phyloP scores from a whole-genome alignment of 2,888 invertebrate species.

The Lamellibrachia columna region DNA sequence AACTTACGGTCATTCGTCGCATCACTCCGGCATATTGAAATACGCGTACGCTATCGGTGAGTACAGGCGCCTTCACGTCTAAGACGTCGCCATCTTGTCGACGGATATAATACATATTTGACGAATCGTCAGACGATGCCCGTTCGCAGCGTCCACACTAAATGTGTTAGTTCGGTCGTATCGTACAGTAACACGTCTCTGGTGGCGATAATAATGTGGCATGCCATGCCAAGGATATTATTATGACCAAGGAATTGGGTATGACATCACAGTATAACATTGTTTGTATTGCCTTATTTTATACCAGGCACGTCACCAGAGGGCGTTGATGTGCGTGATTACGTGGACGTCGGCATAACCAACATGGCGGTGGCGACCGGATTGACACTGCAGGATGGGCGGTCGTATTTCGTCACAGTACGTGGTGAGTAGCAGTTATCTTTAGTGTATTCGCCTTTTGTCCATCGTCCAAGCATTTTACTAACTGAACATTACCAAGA shows the following conservation, averaged over 20 bases:
- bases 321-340: constrained; percentile 13
- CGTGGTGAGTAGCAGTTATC: not conserved
- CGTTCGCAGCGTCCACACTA: too few species aligned
- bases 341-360: constrained; percentile 18
- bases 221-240: too few species aligned
- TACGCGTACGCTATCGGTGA: not conserved
- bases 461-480: too few species aligned
- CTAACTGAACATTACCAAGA: too few species aligned
- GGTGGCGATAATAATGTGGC: not conserved
- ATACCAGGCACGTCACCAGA: constrained; percentile 17
- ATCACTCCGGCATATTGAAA: not conserved
- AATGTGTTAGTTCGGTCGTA: too few species aligned
- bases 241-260: too few species aligned
- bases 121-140: too few species aligned
- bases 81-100: not conserved
- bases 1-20: not conserved
- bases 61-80: not conserved
- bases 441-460: not conserved
- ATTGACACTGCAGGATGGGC: constrained; percentile 7
- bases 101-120: too few species aligned
- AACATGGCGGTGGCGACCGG: constrained; percentile 19
- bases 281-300: not conserved
- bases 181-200: not conserved
- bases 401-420: constrained; percentile 18
- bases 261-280: not conserved